Evolutionary conservation across 2,888 invertebrate genomes (phyloP), one percentile per base, ranked within the genome.

Genomic region (Agrilus biguttatus): DNA sequence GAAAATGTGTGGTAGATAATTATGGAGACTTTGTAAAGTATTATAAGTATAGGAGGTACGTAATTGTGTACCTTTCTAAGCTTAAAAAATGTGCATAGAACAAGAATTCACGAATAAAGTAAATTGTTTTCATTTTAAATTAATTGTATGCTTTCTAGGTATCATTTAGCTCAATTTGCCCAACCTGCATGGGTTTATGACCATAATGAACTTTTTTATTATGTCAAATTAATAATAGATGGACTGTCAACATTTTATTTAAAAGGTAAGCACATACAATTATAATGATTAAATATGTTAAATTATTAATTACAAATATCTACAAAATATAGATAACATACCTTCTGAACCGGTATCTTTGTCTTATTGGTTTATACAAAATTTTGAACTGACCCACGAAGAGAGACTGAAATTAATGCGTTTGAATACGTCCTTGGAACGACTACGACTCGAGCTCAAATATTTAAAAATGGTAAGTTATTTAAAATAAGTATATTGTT

Each of bases 361-460:
- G 47, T 85, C 85, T 0, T 88, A 78, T 62, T 89, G 88, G 87
- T 74, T 86, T 41, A 80, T 81, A 10, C 80, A 82, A 49, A 85
- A 83, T 64, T 70, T 86, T 39, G 80, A 83, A 32, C 63, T 87
- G 14, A 74, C 75, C 40, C 78, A 83, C 52, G 65, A 66, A 14
- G 74, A 79, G 53, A 67, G 80, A 51, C 63, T 81, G 23, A 64
- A 69, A 12, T 67, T 86, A 40, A 71, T 89, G 46, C 66, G 70
- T 49, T 71, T 81, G 37, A 74, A 84, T 63, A 78, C 78, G 23
- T 75, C 81, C 0, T 71, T 83, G 49, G 75, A 78, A 49, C 70
- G 87, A 49, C 67, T 83, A 14, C 68, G 75, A 48, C 69, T 70
- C 56, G 78, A 77, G 54, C 63, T 70, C 35, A 66, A 66, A 49